Base-by-base conservation (phyloP, 2,888 invertebrate genomes). In the Phorcus lineatus region DNA sequence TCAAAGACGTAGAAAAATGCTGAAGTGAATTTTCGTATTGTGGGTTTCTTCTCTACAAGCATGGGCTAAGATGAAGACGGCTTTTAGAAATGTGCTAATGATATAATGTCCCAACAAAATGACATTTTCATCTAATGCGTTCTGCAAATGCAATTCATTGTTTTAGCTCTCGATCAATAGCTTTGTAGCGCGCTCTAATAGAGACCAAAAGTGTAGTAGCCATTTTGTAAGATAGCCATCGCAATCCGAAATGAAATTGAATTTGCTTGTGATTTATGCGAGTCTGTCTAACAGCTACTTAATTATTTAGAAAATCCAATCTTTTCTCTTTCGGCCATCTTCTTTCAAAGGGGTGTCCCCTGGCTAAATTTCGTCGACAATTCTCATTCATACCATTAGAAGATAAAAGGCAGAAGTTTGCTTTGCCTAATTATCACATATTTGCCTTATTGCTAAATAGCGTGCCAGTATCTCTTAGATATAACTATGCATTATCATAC, bases 101-200 rank as follows among this genome's bases (percentile, higher is more conserved):
- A 80, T 80, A 82, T 83, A 80, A 83, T 70, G 79, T 75, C 47
- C 76, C 52, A 66, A 67, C 77, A 67, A 82, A 83, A 79, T 82
- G 83, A 79, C 82, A 83, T 83, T 82, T 74, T 78, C 77, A 53
- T 66, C 74, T 82, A 83, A 82, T 81, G 80, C 82, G 74, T 77
- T 77, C 78, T 28, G 57, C 82, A 78, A 83, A 79, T 83, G 78
- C 74, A 81, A 81, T 77, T 77, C 75, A 79, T 80, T 78, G 82
- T 81, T 81, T 81, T 80, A 80, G 70, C 79, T 36, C 36, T 28
- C 52, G 54, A 76, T 76, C 76, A 76, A 76, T 76, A 76, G 54
- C 24, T 36, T 31, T 7, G n/a, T 54, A 54, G 24, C 70, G 22
- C 36, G 76, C 28, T 36, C 55, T 76, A 76, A 76, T 55, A 76